Percentiles rank a stretch among this genome's conserved stretches.
Conservation (phyloP, 2,113 vertebrate genomes). For the Grantiella picta region DNA sequence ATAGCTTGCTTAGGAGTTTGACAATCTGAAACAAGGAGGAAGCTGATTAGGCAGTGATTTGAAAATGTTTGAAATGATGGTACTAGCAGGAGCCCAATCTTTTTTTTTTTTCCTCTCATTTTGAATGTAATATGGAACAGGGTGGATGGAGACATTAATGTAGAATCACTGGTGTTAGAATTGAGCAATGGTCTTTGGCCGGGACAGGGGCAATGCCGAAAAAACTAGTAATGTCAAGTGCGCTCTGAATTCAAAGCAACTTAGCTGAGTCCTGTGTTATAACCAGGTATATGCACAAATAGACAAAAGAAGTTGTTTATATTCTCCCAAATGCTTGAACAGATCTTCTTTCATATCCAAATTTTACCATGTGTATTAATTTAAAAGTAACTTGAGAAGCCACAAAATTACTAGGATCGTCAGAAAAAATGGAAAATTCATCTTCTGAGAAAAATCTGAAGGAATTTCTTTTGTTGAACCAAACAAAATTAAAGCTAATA, state of each 20-base stretch:
- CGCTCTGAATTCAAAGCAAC: not conserved
- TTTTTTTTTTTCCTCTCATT: not conserved
- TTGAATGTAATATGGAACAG: not conserved
- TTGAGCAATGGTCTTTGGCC: not conserved
- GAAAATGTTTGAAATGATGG: not conserved
- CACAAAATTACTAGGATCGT: not conserved
- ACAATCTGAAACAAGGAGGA: not conserved
- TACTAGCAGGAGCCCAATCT: not conserved
- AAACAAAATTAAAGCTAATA: not conserved
- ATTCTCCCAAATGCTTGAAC: not conserved
- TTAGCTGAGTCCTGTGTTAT: not conserved
- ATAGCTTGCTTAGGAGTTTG: constrained; percentile 36
- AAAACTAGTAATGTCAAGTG: not conserved
- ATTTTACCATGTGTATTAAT: not conserved
- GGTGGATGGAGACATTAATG: not conserved
- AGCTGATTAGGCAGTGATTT: constrained; percentile 18
- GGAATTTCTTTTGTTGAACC: not conserved
- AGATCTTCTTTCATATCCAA: not conserved
- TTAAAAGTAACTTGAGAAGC: not conserved
- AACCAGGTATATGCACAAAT: not conserved
- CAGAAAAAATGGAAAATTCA: not conserved
- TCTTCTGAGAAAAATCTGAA: not conserved
- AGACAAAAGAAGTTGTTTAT: not conserved
- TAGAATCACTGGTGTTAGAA: not conserved
- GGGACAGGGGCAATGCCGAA: not conserved